Evolutionary conservation across 2,888 invertebrate species (phyloP).

Genomic region (Hyles lineata): DNA sequence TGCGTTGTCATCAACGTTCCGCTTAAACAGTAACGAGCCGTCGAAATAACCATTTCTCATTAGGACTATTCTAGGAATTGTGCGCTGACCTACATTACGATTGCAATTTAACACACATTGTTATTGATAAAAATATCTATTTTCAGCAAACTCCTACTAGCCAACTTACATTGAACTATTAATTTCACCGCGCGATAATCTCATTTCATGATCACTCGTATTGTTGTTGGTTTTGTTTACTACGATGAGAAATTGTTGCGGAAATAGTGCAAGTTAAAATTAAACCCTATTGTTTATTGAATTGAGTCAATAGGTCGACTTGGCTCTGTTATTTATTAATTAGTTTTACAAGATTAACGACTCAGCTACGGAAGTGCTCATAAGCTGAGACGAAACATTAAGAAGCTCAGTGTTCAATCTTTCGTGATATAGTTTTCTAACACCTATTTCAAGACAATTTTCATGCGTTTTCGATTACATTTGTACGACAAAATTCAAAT

Average conservation of each 20-base stretch:
- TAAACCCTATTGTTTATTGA: not conserved
- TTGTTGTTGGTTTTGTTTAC: not conserved
- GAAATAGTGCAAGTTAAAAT: not conserved
- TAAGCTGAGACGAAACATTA: too few relatives aligned
- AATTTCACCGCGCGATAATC: not conserved
- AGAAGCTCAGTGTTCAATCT: too few relatives aligned
- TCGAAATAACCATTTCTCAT: not conserved
- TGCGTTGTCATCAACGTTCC: not conserved
- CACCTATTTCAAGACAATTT: too few relatives aligned
- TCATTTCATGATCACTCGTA: not conserved
- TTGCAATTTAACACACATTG: not conserved
- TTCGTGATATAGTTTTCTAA: too few relatives aligned
- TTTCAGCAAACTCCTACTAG: not conserved
- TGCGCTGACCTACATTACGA: constrained; percentile 2
- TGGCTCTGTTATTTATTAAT: too few relatives aligned
- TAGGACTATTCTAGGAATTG: not conserved
- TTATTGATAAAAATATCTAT: not conserved
- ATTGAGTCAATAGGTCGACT: too few relatives aligned
- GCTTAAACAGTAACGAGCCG: not conserved
- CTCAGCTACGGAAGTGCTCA: too few relatives aligned
- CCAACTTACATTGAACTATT: not conserved
- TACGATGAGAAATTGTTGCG: not conserved
- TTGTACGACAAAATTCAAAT: too few relatives aligned
- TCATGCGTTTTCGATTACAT: too few relatives aligned
- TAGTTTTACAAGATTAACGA: too few relatives aligned